phyloP scores from a whole-genome alignment of 2,797 vertebrate genomes.

The Phrynocephalus forsythii region DNA sequence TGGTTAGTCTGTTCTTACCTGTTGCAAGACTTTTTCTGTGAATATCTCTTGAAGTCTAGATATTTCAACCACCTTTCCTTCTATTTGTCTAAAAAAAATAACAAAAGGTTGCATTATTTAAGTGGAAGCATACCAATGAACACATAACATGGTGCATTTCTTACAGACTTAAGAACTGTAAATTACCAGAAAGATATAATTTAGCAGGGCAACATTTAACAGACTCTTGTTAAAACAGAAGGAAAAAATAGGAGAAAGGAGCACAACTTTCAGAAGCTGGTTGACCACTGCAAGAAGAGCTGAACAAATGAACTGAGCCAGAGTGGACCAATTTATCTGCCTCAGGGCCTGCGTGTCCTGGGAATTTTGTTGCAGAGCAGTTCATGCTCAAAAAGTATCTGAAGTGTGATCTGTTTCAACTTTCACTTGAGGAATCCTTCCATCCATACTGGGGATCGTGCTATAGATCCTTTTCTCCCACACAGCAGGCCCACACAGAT shows the following conservation, averaged over 20 bases:
- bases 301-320: not conserved
- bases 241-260: not conserved
- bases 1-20: slow-evolving; percentile 79
- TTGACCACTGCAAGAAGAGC: not conserved
- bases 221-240: not conserved
- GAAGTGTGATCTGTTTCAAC: too few relatives aligned
- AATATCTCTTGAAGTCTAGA: slow-evolving; percentile 98
- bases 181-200: not conserved
- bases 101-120: slow-evolving; percentile 14
- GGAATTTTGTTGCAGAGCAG: too few relatives aligned
- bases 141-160: not conserved
- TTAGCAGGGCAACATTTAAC: accelerated
- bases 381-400: not conserved
- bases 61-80: slow-evolving; percentile 98
- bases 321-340: not conserved
- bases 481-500: too few relatives aligned
- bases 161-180: not conserved
- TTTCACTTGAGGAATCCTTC: too few relatives aligned
- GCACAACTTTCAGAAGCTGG: not conserved
- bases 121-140: not conserved
- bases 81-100: slow-evolving; percentile 88
- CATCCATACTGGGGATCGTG: too few relatives aligned
- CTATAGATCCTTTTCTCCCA: too few relatives aligned
- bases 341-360: not conserved
- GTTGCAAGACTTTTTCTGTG: slow-evolving; percentile 95